These are phyloP conservation scores for Neofelis nebulosa DNA, from an alignment of 2,113 vertebrate species.

Conservation along the genomic window DNA sequence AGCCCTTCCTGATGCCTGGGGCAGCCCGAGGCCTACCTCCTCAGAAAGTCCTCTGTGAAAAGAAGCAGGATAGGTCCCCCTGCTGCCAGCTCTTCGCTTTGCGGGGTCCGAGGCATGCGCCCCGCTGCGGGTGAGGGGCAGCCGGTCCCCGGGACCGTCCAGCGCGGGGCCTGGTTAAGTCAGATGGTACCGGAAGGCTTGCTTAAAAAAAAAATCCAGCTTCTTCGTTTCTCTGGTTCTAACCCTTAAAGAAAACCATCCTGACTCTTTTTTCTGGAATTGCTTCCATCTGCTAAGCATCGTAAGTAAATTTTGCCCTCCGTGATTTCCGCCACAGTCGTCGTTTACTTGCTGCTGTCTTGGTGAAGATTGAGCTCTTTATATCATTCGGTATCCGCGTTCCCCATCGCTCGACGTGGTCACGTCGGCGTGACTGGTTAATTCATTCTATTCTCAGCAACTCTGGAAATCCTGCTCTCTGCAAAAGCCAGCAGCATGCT, in stretches of 20 bases:
- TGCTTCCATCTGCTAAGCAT: neutral
- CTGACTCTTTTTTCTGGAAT: neutral
- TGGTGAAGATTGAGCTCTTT: accelerated
- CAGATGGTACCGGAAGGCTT: neutral
- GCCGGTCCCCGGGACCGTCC: too few species aligned
- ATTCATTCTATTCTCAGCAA: too few species aligned
- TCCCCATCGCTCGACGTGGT: accelerated
- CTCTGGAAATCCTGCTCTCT: neutral
- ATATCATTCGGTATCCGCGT: accelerated
- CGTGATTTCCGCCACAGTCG: accelerated
- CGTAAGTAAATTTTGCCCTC: neutral
- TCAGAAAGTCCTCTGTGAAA: neutral
- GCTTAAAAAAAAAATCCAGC: neutral
- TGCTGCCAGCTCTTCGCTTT: accelerated
- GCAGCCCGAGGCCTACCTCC: accelerated
- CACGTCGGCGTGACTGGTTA: accelerated
- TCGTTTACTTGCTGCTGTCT: accelerated
- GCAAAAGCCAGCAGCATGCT: neutral
- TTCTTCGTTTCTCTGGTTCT: neutral
- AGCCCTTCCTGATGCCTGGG: accelerated
- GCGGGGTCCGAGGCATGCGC: neutral
- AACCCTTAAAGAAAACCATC: neutral
- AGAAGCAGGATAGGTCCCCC: accelerated
- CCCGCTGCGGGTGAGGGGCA: neutral
- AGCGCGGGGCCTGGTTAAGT: neutral